A percentile compares a stretch with the other conserved stretches of the same genome.
Conservation (phyloP, 2,888 invertebrate species). For the Stictocephala bisonia region DNA sequence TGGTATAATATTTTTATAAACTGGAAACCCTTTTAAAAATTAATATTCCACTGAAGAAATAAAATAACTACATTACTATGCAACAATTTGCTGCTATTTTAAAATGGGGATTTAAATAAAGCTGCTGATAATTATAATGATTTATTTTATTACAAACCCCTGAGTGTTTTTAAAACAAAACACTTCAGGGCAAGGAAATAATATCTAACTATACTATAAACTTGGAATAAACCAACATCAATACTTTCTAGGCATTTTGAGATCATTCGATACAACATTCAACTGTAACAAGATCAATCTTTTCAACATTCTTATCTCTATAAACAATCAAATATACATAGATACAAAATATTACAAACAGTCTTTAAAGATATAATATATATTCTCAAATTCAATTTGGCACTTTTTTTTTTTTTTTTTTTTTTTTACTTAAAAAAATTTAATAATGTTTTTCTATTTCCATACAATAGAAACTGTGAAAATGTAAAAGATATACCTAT, state of each 20-base stretch:
- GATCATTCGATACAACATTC: conserved; percentile 34
- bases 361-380: not conserved
- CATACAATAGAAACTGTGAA: no score
- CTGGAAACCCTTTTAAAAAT: no score
- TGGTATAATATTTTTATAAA: no score
- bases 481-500: no score
- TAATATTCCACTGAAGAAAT: no score
- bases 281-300: conserved; percentile 8
- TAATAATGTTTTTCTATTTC: no score
- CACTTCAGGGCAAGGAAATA: conserved; percentile 2
- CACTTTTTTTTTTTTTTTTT: no score
- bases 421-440: no score
- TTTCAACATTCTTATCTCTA: conserved; percentile 14
- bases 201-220: not conserved
- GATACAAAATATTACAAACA: conserved; percentile 11
- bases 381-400: not conserved
- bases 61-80: no score
- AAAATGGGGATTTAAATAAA: no score
- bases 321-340: conserved; percentile 18
- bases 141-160: conserved; percentile 37
- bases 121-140: no score
- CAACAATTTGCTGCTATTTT: no score
- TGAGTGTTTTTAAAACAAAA: conserved; percentile 44
- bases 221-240: not conserved
- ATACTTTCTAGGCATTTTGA: conserved; percentile 18